Evolutionary conservation across 2,797 vertebrate genomes (phyloP), one percentile per base, ranked within the genome.

Genomic region (Sebastes jordani): DNA sequence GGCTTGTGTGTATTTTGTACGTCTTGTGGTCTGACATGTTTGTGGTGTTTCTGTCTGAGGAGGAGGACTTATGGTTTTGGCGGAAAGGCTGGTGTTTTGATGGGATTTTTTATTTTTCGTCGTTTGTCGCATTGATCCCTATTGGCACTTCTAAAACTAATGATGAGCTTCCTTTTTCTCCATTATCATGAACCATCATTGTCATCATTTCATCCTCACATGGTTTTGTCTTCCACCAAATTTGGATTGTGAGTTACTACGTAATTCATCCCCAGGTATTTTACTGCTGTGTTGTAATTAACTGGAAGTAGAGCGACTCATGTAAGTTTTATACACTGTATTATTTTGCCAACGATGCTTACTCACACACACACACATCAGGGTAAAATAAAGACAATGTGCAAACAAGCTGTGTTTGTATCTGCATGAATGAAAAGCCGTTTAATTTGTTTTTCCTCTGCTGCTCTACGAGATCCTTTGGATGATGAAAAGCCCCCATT

Each of bases 11-110:
- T 90, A 11, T 85, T 42, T 42, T 82, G 83, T 91, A 46, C 78
- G 83, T 93, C 78, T 80, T 86, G 88, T 93, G 85, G 88, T 91
- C 78, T 85, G 86, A 91, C 80, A 77, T 89, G 86, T 89, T 66
- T 86, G 84, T 87, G 79, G 73, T 77, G 65, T 85, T 79, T 81
- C 59, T 86, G 84, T 88, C 81, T 80, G 82, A 81, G 54, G 81
- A 83, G 22, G 54, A 83, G 56, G 81, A n/a, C 52, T 49, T 81
- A 61, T 66, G 65, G 34, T 58, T 81, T 82, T 38, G 61, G 67
- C 65, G 66, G 16, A 46, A 54, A 70, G 67, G 73, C 69, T 62
- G 78, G 20, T 49, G 46, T 81, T 70, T 66, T 66, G 68, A 71
- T 59, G n/a, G 16, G 30, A 16, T 80, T 75, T 60, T 46, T 29